Percentiles rank a stretch among this genome's conserved stretches.
phyloP scores from a whole-genome alignment of 2,888 invertebrate genomes.

The Callyntrura guangdongensis region DNA sequence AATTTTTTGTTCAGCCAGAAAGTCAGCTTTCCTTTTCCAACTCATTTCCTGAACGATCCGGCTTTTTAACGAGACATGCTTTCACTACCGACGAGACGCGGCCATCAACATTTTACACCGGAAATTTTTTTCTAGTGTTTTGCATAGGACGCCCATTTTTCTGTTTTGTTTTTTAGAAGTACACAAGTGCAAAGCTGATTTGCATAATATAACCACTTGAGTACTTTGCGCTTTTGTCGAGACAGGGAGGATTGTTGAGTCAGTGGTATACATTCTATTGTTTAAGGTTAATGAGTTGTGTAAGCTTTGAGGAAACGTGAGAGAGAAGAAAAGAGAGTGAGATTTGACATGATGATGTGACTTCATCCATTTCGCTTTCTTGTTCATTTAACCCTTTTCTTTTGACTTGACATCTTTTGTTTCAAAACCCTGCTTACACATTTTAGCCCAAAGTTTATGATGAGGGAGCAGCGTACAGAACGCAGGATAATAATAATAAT shows the following conservation, averaged over 20 bases:
- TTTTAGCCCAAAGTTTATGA: too few species aligned
- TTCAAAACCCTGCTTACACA: background rate
- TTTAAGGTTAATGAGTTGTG: constrained; percentile 79
- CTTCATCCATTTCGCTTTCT: constrained; percentile 61
- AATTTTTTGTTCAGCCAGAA: background rate
- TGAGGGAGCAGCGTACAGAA: too few species aligned
- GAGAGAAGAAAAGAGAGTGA: background rate
- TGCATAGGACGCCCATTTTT: constrained; percentile 70
- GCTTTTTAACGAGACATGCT: background rate
- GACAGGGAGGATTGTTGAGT: background rate
- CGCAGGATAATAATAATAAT: background rate
- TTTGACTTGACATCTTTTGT: constrained; percentile 27
- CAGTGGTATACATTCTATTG: constrained; percentile 46
- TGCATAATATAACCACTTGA: constrained; percentile 59
- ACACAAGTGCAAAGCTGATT: constrained; percentile 43
- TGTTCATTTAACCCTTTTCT: constrained; percentile 73
- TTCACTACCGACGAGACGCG: background rate
- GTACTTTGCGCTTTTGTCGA: background rate
- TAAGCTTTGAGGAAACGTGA: constrained; percentile 74
- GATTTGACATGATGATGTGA: constrained; percentile 45
- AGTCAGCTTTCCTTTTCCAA: constrained; percentile 62
- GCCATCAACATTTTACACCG: constrained; percentile 28
- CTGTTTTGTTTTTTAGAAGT: background rate
- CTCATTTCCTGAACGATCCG: constrained; percentile 52
- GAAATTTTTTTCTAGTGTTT: constrained; percentile 65